phyloP scores from a whole-genome alignment of 2,113 vertebrate species.

The Merops nubicus region DNA sequence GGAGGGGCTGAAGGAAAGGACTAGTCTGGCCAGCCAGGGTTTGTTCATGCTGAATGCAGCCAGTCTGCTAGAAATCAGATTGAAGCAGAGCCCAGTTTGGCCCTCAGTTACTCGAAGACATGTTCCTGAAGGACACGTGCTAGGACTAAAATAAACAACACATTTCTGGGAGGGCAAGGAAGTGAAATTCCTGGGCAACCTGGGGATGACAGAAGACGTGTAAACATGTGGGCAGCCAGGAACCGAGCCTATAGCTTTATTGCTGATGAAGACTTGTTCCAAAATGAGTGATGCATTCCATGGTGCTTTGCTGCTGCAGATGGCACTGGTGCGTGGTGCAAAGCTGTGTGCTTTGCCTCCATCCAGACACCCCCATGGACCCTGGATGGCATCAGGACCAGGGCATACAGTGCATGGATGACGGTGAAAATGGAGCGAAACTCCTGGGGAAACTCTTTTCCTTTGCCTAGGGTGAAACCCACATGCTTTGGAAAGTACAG shows the following conservation, averaged over 20 bases:
- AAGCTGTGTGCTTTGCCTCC: background rate
- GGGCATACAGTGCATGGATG: accelerated
- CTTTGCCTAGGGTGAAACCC: background rate
- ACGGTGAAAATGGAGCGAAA: background rate
- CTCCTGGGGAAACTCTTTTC: background rate
- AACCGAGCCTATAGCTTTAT: background rate
- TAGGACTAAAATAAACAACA: background rate
- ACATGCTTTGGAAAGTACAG: background rate
- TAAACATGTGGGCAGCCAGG: background rate
- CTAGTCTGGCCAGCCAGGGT: background rate
- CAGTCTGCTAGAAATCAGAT: background rate
- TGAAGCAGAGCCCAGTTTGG: background rate
- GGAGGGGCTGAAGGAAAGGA: background rate
- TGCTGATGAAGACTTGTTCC: background rate
- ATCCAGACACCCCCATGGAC: background rate
- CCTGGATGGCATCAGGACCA: background rate
- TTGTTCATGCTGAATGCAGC: background rate
- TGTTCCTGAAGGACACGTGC: background rate
- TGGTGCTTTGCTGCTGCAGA: background rate
- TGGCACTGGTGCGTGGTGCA: accelerated
- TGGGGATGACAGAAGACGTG: background rate
- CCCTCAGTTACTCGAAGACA: background rate
- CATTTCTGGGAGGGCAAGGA: background rate
- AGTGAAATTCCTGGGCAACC: background rate
- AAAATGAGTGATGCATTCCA: background rate